phyloP scores from a whole-genome alignment of 2,888 invertebrate genomes.

The Lepidochrysops patricia region DNA sequence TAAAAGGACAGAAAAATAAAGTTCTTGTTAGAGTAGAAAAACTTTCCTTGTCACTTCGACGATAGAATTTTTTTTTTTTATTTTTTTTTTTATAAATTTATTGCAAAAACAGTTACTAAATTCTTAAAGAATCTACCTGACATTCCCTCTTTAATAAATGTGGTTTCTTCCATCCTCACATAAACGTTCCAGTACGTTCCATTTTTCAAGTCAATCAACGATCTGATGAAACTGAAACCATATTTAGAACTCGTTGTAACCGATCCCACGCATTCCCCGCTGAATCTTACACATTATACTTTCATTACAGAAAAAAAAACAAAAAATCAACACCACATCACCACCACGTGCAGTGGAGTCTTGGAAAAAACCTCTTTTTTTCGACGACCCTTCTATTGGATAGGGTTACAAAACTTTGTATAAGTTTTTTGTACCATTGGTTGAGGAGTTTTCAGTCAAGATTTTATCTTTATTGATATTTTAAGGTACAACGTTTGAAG shows the following conservation, averaged over 20 bases:
- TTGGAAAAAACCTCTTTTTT: conserved; percentile 57
- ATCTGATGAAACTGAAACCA: conserved; percentile 3
- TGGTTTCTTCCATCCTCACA: not conserved
- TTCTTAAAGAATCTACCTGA: too few relatives aligned
- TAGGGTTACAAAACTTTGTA: conserved; percentile 68
- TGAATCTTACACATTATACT: conserved; percentile 62
- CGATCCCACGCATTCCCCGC: conserved; percentile 38
- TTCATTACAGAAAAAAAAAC: conserved; percentile 38
- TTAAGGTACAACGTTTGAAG: not conserved
- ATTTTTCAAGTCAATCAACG: not conserved
- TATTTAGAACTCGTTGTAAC: conserved; percentile 34
- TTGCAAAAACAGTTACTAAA: too few relatives aligned
- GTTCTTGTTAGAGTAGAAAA: not conserved
- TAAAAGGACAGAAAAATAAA: not conserved
- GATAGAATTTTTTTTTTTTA: too few relatives aligned
- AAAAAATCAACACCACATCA: conserved; percentile 63
- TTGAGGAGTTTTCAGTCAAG: not conserved
- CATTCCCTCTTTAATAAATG: not conserved
- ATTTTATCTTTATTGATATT: conserved; percentile 4
- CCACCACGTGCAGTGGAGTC: conserved; percentile 65
- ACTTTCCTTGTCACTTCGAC: not conserved
- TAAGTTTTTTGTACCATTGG: conserved; percentile 23
- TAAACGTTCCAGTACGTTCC: not conserved
- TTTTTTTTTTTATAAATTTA: too few relatives aligned
- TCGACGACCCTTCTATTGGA: conserved; percentile 49